Evolutionary conservation across 2,797 vertebrate genomes (phyloP).

Genomic region (Scolopax bukidnonensis): DNA sequence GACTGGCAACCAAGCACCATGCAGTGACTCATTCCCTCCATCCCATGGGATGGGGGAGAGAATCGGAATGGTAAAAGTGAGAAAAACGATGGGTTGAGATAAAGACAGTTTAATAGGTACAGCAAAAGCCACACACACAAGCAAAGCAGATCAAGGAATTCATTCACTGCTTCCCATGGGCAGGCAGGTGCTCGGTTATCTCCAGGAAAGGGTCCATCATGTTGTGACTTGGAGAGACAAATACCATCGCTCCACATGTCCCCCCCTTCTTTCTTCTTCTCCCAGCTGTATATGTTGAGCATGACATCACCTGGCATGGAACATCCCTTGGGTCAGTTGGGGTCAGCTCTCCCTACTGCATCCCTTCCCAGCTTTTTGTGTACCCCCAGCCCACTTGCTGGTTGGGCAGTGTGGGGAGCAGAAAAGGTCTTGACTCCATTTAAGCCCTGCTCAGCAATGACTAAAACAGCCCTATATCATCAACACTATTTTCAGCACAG

Average conservation of each 20-base stretch:
- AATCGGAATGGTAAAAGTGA: neutral
- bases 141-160: neutral
- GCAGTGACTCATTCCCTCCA: accelerated
- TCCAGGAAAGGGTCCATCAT: neutral
- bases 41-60: neutral
- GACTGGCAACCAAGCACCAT: accelerated
- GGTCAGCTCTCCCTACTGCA: neutral
- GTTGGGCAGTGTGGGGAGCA: neutral
- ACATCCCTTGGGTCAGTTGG: neutral
- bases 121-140: accelerated
- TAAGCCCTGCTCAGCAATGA: neutral
- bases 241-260: accelerated
- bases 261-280: accelerated
- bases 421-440: neutral
- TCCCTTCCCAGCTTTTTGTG: neutral
- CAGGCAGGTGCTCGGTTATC: neutral
- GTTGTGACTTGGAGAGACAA: accelerated
- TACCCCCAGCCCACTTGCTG: accelerated
- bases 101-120: neutral
- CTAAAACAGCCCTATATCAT: accelerated
- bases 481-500: neutral
- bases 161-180: accelerated
- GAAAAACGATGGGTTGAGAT: accelerated
- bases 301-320: accelerated
- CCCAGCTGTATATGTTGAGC: neutral